phyloP scores from a whole-genome alignment of 1,140 invertebrate species.

The Calephelis virginiensis region DNA sequence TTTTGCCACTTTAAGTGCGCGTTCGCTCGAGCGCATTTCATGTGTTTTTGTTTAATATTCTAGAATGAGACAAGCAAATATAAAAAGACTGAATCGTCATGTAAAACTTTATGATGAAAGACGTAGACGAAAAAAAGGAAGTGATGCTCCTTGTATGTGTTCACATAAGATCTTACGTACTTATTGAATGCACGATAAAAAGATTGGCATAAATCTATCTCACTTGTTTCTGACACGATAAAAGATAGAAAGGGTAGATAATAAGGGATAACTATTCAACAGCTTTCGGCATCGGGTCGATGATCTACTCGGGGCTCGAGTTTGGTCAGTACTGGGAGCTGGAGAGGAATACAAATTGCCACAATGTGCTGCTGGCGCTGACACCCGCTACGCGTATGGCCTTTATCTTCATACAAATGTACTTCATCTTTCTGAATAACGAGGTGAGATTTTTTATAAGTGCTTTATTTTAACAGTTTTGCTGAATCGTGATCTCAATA shows the following conservation, averaged over 20 bases:
- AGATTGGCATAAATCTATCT: background rate
- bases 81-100: no score
- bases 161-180: no score
- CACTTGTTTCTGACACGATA: background rate
- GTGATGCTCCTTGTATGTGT: no score
- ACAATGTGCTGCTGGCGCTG: conserved; percentile 91
- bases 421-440: conserved; percentile 97
- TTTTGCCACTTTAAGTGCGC: no score
- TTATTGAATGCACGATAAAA: background rate
- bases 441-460: conserved; percentile 78
- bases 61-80: no score
- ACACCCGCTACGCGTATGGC: conserved; percentile 93
- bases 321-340: conserved; percentile 96
- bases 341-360: conserved; percentile 89
- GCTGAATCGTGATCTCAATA: background rate
- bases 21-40: no score
- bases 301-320: conserved; percentile 96
- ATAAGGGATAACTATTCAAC: conserved; percentile 27
- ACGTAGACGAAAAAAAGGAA: no score
- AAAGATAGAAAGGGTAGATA: background rate
- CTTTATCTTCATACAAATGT: conserved; percentile 97
- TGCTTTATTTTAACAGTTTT: conserved; percentile 1
- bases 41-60: no score
- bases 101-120: no score
- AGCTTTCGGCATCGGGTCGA: conserved; percentile 96